phyloP scores from a whole-genome alignment of 1,140 invertebrate species.

The Drosophila chauvacae region DNA sequence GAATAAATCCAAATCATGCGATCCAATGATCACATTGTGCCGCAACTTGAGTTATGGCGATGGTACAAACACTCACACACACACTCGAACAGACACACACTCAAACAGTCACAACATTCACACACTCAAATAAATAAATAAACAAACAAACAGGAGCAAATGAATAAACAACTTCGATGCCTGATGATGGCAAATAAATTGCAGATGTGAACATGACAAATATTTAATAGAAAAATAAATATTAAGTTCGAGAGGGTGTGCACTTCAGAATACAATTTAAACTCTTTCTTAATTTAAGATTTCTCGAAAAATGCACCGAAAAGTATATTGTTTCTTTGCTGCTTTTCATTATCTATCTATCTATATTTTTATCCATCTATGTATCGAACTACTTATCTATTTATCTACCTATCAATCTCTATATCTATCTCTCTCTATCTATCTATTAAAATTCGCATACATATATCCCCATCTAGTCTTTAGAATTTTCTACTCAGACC shows the following conservation, averaged over 20 bases:
- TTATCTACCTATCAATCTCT: no score
- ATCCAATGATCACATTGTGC: conserved; percentile 81
- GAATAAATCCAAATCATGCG: conserved; percentile 82
- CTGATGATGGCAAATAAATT: conserved; percentile 68
- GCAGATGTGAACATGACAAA: conserved; percentile 68
- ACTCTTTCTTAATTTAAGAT: neutral
- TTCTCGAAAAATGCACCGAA: neutral
- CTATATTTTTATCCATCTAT: neutral
- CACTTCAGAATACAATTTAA: neutral
- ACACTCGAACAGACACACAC: neutral
- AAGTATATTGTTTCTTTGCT: neutral
- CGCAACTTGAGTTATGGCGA: conserved; percentile 77
- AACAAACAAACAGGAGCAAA: conserved; percentile 28
- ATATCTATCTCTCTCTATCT: no score
- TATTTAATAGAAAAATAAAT: conserved; percentile 40
- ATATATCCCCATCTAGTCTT: neutral
- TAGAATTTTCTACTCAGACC: conserved; percentile 20
- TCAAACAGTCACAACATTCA: neutral
- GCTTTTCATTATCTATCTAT: neutral
- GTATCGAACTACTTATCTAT: neutral
- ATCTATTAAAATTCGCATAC: neutral
- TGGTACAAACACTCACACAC: conserved; percentile 33
- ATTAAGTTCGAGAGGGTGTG: conserved; percentile 6
- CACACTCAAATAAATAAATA: conserved; percentile 7
- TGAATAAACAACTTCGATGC: conserved; percentile 58